Conservation (phyloP, 2,888 invertebrate species). For the Nomada lathburiana region DNA sequence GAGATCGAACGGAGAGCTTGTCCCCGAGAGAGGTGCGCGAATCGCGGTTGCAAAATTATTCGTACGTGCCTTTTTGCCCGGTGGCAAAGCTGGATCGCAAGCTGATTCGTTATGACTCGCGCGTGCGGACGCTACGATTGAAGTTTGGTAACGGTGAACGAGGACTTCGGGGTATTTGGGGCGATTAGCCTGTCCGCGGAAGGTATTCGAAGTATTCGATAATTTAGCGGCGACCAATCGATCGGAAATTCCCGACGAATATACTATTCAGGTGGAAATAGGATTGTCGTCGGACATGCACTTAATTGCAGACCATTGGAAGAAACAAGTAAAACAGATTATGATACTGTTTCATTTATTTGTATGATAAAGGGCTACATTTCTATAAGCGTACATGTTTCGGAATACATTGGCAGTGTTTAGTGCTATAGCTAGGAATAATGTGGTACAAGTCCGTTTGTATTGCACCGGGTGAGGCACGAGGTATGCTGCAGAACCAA, state of each 20-base stretch:
- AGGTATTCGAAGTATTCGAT: background rate
- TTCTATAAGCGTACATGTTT: constrained; percentile 26
- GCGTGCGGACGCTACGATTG: background rate
- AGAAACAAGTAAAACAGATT: background rate
- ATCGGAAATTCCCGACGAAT: background rate
- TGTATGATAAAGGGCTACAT: constrained; percentile 16
- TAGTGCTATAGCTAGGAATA: background rate
- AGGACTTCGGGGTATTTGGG: background rate
- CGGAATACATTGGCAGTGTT: constrained; percentile 5
- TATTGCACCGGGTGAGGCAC: constrained; percentile 1
- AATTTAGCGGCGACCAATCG: background rate
- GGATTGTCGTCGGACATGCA: too few relatives aligned
- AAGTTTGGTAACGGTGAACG: background rate
- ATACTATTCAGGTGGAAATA: too few relatives aligned
- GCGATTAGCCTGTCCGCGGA: background rate
- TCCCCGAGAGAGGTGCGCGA: constrained; percentile 42
- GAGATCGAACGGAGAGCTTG: constrained; percentile 38
- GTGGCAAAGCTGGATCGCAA: background rate
- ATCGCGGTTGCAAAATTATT: constrained; percentile 55
- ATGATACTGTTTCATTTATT: constrained; percentile 21
- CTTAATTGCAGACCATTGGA: background rate
- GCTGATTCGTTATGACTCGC: constrained; percentile 34
- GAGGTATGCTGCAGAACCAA: constrained; percentile 23
- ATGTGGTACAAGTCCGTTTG: background rate
- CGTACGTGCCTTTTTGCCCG: constrained; percentile 52